A percentile compares a stretch with the other conserved stretches of the same genome.
These are phyloP conservation scores for Tinea semifulvella DNA, from an alignment of 2,888 invertebrate species.

Conservation along the genomic window DNA sequence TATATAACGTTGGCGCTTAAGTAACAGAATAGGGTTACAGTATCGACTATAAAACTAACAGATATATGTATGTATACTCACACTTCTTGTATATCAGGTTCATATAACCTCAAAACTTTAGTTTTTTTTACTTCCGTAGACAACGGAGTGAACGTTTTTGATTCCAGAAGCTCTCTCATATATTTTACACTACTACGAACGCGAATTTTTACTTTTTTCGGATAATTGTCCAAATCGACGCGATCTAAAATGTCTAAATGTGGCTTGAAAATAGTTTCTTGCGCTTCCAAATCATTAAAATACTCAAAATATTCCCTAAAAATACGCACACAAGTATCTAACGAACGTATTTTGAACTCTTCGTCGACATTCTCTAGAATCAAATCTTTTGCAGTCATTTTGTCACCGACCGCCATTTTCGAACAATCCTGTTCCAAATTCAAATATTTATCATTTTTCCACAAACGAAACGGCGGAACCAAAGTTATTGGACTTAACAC, in stretches of 20 bases:
- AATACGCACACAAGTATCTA: conserved; percentile 65
- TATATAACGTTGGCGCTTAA: too few relatives aligned
- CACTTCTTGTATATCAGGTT: conserved; percentile 87
- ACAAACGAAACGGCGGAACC: conserved; percentile 73
- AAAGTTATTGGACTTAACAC: conserved; percentile 68
- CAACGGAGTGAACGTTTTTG: conserved; percentile 66
- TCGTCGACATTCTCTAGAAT: conserved; percentile 56
- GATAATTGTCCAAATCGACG: conserved; percentile 70
- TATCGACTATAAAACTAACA: too few relatives aligned
- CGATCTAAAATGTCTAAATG: conserved; percentile 63
- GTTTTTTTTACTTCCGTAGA: conserved; percentile 74
- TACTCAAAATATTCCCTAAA: conserved; percentile 67
- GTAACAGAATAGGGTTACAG: too few relatives aligned
- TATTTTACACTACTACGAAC: conserved; percentile 49
- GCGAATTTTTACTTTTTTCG: conserved; percentile 56
- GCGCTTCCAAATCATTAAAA: conserved; percentile 48
- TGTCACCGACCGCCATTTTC: conserved; percentile 35
- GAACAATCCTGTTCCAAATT: conserved; percentile 63
- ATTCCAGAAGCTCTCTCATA: conserved; percentile 56
- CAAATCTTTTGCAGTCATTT: conserved; percentile 69
- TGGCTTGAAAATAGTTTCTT: conserved; percentile 58
- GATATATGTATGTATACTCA: conserved; percentile 68
- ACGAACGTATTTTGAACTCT: conserved; percentile 71
- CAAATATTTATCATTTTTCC: conserved; percentile 62
- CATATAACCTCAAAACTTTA: conserved; percentile 82